Evolutionary conservation across 2,113 vertebrate genomes (phyloP), one percentile per base, ranked within the genome.

Genomic region (Crotalus tigris): DNA sequence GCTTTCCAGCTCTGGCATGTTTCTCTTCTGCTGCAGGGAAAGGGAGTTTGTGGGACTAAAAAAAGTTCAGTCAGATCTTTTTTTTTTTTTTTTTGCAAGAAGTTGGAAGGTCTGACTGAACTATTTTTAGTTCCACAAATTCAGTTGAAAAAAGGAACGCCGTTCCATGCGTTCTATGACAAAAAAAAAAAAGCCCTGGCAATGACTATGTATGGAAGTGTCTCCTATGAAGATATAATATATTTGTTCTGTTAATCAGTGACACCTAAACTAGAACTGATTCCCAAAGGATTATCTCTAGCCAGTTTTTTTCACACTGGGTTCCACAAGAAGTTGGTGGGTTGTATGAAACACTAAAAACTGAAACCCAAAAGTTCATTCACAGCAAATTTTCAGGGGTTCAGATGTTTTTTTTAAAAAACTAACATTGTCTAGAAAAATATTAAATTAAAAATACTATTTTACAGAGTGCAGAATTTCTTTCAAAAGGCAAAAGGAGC

Each of bases 401-500:
- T 81, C 0, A 1, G 33, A 39, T 19, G 1, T 33, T 64, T 29
- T 64, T 33, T n/a, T 5, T n/a, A n/a, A 29, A 33, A 33, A 69
- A 29, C 61, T 69, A 69, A 17, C 69, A 19, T 81, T 33, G 69
- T 29, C 69, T 81, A 4, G 33, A 81, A 39, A 81, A 81, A 81
- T 21, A 44, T 21, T 81, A 81, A 81, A 81, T 81, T 81, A 19
- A 9, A 39, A 19, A 81, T 39, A 17, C 69, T 81, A 39, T 17
- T 81, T 81, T 81, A 81, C n/a, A 81, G 6, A 81, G n/a, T 4
- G 17, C 33, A n/a, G 86, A 93, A 54, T 23, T 44, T 95, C 96
- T 97, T 95, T 85, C 87, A 91, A 53, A 93, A 87, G 69, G 64
- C 97, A 96, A 97, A 96, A 93, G 89, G 88, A 92, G 92, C 95